These are phyloP conservation scores for Yponomeuta plumbellus DNA, from an alignment of 2,888 invertebrate species.

Conservation along the genomic window DNA sequence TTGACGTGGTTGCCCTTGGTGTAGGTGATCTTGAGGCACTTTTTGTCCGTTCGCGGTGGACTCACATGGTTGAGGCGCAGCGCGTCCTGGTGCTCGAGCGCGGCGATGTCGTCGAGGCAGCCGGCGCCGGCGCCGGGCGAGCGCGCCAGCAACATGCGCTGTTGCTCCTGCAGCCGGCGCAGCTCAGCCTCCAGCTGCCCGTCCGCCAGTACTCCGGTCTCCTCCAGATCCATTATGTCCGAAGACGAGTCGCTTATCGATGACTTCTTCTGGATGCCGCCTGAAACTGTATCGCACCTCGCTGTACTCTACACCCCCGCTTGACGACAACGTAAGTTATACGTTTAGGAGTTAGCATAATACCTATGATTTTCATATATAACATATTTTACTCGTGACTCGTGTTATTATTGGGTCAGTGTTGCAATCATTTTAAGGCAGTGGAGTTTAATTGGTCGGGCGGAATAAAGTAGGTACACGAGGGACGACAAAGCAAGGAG, in stretches of 20 bases:
- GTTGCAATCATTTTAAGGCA: too few species aligned
- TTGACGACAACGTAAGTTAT: neutral
- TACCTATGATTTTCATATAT: neutral
- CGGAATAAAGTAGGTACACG: neutral
- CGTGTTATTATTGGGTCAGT: too few species aligned
- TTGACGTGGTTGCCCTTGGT: slow-evolving; percentile 1
- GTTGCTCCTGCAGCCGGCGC: slow-evolving; percentile 78
- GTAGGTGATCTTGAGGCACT: slow-evolving; percentile 5
- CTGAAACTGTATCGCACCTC: slow-evolving; percentile 67
- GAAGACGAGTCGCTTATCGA: slow-evolving; percentile 91
- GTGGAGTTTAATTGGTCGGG: too few species aligned
- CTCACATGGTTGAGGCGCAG: slow-evolving; percentile 57
- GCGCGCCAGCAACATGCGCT: slow-evolving; percentile 84
- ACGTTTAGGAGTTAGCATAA: neutral
- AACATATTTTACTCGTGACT: too few species aligned
- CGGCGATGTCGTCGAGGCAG: slow-evolving; percentile 54
- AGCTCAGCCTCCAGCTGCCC: slow-evolving; percentile 55
- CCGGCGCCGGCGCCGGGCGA: slow-evolving; percentile 82
- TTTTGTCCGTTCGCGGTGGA: neutral
- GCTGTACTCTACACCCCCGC: neutral
- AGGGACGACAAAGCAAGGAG: neutral
- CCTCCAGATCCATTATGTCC: slow-evolving; percentile 95
- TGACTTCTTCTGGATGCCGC: slow-evolving; percentile 93
- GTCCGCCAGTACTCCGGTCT: slow-evolving; percentile 83
- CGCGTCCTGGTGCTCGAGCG: slow-evolving; percentile 57